Conservation (phyloP, 1,140 invertebrate genomes). For the Nomia melanderi region DNA sequence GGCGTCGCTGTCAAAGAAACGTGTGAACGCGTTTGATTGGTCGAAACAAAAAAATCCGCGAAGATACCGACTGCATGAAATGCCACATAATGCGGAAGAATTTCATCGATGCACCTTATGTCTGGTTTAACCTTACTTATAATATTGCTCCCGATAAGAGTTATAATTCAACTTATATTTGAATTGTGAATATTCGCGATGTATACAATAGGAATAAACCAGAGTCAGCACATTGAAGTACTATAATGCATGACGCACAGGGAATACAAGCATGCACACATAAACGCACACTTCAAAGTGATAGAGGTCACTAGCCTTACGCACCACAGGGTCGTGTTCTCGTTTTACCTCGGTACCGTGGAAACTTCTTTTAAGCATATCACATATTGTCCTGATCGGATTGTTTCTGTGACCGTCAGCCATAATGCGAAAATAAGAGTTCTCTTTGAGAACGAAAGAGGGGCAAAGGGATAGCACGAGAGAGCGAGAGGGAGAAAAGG, state of each 20-base stretch:
- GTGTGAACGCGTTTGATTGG: conserved; percentile 49
- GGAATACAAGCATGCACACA: conserved; percentile 16
- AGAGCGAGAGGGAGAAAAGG: neutral
- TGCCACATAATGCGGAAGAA: conserved; percentile 31
- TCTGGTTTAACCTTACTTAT: neutral
- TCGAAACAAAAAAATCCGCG: conserved; percentile 53
- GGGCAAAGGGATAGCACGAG: neutral
- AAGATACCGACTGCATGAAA: conserved; percentile 36
- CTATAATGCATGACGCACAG: conserved; percentile 34
- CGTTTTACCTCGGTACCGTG: conserved; percentile 43
- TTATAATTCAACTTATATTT: neutral
- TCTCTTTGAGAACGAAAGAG: neutral
- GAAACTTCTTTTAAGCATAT: conserved; percentile 25
- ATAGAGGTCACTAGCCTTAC: conserved; percentile 63
- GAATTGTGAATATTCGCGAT: neutral
- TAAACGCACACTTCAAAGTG: conserved; percentile 28
- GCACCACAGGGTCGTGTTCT: conserved; percentile 48
- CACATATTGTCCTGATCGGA: conserved; percentile 3
- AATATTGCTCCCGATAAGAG: neutral
- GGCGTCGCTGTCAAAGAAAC: conserved; percentile 41
- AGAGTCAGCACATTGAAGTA: conserved; percentile 20
- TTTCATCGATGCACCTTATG: neutral
- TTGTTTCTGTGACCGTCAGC: conserved; percentile 34
- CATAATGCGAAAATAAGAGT: conserved; percentile 24
- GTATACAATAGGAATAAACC: conserved; percentile 5